phyloP scores from a whole-genome alignment of 2,797 vertebrate species.

The Otolemur crassicaudatus region DNA sequence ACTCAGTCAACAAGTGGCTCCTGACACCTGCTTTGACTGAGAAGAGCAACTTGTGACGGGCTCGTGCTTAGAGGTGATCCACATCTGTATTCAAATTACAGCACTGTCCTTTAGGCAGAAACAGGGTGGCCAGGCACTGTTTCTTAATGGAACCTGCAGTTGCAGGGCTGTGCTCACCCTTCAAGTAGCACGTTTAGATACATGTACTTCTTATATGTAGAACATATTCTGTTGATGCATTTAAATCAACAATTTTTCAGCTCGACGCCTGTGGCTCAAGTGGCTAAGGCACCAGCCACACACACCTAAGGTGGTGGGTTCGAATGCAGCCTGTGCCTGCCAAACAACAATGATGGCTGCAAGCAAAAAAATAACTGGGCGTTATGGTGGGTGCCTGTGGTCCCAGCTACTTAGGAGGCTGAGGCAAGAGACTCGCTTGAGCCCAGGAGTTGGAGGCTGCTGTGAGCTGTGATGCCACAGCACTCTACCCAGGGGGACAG shows the following conservation, averaged over 20 bases:
- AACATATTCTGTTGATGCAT: background rate
- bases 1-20: background rate
- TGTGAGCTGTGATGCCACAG: no score
- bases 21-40: background rate
- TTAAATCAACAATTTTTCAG: background rate
- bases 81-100: background rate
- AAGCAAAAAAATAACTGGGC: no score
- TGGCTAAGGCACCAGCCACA: no score
- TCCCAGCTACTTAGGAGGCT: no score
- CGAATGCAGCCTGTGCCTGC: no score
- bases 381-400: no score
- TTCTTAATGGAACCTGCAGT: background rate
- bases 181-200: rapidly evolving
- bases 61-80: rapidly evolving
- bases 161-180: rapidly evolving
- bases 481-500: no score
- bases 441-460: no score
- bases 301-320: no score
- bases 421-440: no score
- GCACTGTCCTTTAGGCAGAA: background rate
- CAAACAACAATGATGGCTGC: no score
- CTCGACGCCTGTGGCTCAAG: no score
- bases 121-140: rapidly evolving
- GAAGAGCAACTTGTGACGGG: background rate
- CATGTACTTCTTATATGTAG: rapidly evolving